Conservation (phyloP, 2,888 invertebrate species). For the Drosophila fungiperda region DNA sequence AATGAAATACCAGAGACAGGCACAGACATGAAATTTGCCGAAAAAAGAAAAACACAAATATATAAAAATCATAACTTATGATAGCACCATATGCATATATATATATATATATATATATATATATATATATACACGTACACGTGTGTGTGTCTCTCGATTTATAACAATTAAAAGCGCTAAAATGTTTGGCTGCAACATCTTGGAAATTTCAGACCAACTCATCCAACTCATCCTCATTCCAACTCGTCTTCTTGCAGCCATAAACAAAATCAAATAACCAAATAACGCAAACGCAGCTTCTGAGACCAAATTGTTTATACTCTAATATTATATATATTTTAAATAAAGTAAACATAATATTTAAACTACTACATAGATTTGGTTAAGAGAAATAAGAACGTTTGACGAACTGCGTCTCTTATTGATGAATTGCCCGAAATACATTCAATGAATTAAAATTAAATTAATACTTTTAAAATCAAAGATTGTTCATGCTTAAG, state of each 20-base stretch:
- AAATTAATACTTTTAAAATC: neutral
- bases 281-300: neutral
- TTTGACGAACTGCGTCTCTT: neutral
- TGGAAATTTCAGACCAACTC: constrained; percentile 54
- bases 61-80: constrained; percentile 2
- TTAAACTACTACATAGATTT: neutral
- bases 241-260: constrained; percentile 31
- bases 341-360: neutral
- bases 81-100: constrained; percentile 20
- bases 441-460: neutral
- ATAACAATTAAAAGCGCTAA: constrained; percentile 71
- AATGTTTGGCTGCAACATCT: constrained; percentile 69
- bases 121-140: constrained; percentile 15
- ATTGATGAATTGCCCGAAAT: neutral
- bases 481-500: no score
- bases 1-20: constrained; percentile 43
- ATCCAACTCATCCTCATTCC: neutral
- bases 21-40: constrained; percentile 41
- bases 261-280: constrained; percentile 21
- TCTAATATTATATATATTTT: neutral
- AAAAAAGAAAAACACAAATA: neutral
- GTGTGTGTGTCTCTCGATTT: constrained; percentile 29
- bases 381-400: neutral
- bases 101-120: constrained; percentile 24
- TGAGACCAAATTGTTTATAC: constrained; percentile 15